Conservation (phyloP, 2,888 invertebrate species). For the Disparrhopalites patrizii region DNA sequence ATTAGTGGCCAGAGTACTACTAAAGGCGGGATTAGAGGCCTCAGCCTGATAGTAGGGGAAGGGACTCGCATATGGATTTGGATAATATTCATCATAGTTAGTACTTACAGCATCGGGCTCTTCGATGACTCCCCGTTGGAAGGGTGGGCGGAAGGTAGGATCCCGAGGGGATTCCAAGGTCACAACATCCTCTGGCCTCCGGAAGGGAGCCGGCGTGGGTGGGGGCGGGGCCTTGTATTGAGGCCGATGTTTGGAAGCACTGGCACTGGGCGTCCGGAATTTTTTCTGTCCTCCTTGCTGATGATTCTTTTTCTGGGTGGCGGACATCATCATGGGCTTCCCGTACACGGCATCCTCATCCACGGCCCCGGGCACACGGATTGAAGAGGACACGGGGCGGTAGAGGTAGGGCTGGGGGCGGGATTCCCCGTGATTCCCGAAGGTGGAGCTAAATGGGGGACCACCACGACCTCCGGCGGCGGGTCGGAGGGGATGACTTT, state of each 20-base stretch:
- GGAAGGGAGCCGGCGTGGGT: neutral
- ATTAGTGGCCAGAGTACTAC: neutral
- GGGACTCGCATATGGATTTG: neutral
- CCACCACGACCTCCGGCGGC: conserved; percentile 9
- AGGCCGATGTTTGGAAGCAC: neutral
- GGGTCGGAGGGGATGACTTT: conserved; percentile 24
- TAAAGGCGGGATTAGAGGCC: neutral
- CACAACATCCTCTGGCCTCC: conserved; percentile 9
- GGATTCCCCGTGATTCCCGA: conserved; percentile 14
- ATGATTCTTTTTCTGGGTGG: conserved; percentile 30
- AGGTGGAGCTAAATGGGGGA: neutral
- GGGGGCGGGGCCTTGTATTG: neutral
- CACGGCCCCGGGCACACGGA: conserved; percentile 27
- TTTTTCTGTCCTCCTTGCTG: neutral
- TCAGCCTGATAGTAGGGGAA: neutral
- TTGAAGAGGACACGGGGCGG: conserved; percentile 14
- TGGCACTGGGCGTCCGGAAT: neutral
- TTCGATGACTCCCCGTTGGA: conserved; percentile 3
- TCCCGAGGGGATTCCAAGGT: conserved; percentile 24
- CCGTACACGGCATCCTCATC: conserved; percentile 33
- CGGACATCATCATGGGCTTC: conserved; percentile 42
- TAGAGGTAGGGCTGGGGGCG: conserved; percentile 21
- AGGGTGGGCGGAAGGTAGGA: conserved; percentile 10
- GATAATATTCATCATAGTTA: neutral
- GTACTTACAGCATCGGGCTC: conserved; percentile 26